phyloP scores from a whole-genome alignment of 2,888 invertebrate species.

The Malthinus flaveolus region DNA sequence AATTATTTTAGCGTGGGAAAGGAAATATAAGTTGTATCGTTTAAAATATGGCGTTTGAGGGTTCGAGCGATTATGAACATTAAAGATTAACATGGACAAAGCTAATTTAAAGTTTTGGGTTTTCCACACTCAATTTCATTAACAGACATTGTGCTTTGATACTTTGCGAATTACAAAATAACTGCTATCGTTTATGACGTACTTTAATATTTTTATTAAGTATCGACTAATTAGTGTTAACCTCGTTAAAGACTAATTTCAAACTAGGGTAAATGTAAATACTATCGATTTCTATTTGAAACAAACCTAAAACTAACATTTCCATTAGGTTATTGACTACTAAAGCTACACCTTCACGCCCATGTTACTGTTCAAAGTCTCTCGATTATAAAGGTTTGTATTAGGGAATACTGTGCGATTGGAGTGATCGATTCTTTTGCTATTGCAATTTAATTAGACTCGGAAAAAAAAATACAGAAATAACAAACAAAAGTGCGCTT shows the following conservation, averaged over 20 bases:
- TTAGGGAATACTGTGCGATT: too few species aligned
- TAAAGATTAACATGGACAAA: constrained; percentile 8
- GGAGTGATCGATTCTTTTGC: too few species aligned
- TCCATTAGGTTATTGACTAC: too few species aligned
- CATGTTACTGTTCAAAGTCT: too few species aligned
- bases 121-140: constrained; percentile 6
- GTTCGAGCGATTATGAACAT: constrained; percentile 6
- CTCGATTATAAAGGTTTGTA: too few species aligned
- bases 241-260: neutral
- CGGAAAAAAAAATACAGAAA: too few species aligned
- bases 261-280: constrained; percentile 3
- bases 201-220: neutral
- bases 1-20: constrained; percentile 4
- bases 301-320: neutral
- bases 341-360: too few species aligned
- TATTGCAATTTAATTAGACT: too few species aligned
- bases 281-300: constrained; percentile 3
- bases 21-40: neutral
- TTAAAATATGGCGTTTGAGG: constrained; percentile 4
- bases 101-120: constrained; percentile 3
- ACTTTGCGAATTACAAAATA: too few species aligned
- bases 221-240: neutral
- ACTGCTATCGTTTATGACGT: too few species aligned
- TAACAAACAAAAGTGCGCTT: too few species aligned
- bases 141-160: neutral